phyloP scores from a whole-genome alignment of 2,113 vertebrate genomes.

The Neoarius graeffei region DNA sequence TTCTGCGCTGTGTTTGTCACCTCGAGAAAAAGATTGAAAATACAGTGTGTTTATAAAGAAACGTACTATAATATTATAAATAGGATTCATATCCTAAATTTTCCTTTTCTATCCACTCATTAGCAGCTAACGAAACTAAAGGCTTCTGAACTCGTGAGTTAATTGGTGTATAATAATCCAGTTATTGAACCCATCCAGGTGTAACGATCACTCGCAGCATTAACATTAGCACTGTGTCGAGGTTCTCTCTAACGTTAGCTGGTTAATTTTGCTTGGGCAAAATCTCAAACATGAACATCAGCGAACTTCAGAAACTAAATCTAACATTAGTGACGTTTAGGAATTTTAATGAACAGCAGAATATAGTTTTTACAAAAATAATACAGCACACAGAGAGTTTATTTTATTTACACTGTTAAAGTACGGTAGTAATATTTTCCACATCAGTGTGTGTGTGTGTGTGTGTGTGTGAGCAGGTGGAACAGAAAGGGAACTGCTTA shows the following conservation, averaged over 20 bases:
- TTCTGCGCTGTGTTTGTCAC: not conserved
- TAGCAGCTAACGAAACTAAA: not conserved
- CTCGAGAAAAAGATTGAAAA: not conserved
- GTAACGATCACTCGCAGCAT: not conserved
- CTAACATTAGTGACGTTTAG: too few relatives aligned
- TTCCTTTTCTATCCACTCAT: not conserved
- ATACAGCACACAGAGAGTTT: too few relatives aligned
- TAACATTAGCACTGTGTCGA: not conserved
- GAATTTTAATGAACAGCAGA: too few relatives aligned
- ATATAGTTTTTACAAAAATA: too few relatives aligned
- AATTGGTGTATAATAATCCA: not conserved
- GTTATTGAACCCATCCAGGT: not conserved
- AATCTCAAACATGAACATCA: not conserved
- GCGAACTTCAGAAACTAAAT: too few relatives aligned
- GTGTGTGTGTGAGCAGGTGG: not conserved
- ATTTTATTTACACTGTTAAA: too few relatives aligned
- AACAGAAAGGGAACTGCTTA: not conserved
- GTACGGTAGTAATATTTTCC: too few relatives aligned
- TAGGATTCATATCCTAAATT: not conserved
- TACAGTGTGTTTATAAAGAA: not conserved
- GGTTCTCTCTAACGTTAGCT: not conserved
- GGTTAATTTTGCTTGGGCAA: not conserved
- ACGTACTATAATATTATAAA: not conserved
- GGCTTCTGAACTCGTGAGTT: not conserved
- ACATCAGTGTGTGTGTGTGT: not conserved